These are phyloP conservation scores for Periophthalmus magnuspinnatus DNA, from an alignment of 2,797 vertebrate genomes.

Conservation along the genomic window DNA sequence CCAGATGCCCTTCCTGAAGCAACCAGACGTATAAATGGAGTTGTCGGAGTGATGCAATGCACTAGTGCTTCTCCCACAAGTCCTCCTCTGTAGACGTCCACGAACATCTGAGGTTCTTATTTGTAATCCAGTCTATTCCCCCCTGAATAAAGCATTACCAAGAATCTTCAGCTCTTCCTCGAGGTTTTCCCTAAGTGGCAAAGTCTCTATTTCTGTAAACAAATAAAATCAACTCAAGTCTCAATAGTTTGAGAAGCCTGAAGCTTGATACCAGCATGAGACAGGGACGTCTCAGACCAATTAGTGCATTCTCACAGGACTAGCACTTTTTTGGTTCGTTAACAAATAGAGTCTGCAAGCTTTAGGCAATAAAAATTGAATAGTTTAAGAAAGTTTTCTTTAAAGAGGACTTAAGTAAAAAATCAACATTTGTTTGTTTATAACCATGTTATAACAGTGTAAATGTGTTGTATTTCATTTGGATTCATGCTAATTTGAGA, in stretches of 20 bases:
- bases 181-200: background rate
- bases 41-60: background rate
- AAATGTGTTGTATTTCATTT: too few species aligned
- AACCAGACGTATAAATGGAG: background rate
- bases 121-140: background rate
- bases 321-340: background rate
- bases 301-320: constrained; percentile 3
- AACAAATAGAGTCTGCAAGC: background rate
- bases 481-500: too few species aligned
- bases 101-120: too few species aligned
- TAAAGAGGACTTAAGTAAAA: background rate
- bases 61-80: background rate
- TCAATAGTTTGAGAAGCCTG: background rate
- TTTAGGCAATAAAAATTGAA: background rate
- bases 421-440: background rate
- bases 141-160: background rate
- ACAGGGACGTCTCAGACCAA: background rate
- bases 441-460: too few species aligned
- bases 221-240: background rate
- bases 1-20: background rate
- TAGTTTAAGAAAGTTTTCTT: background rate
- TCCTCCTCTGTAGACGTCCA: too few species aligned
- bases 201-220: background rate
- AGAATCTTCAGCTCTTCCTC: background rate
- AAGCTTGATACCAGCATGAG: background rate